These are phyloP conservation scores for Lethenteron camtschaticum DNA, from an alignment of 2,113 vertebrate genomes.

Conservation along the genomic window DNA sequence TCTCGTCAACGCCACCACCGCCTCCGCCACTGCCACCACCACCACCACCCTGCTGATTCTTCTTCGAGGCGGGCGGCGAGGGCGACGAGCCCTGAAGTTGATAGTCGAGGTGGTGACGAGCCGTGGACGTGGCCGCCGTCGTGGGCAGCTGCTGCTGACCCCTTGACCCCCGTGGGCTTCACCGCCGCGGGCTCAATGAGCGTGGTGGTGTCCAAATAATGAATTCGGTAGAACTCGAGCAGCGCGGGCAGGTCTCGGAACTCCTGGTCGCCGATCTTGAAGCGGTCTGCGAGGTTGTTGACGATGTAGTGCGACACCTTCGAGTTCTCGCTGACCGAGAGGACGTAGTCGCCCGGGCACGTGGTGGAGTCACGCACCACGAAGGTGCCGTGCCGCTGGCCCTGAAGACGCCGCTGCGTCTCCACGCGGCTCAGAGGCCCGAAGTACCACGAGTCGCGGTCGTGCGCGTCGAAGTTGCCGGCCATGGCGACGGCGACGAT, in stretches of 20 bases:
- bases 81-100: slow-evolving; percentile 4
- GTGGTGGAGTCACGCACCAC: slow-evolving; percentile 88
- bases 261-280: slow-evolving; percentile 93
- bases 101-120: not conserved
- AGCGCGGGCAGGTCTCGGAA: slow-evolving; percentile 72
- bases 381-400: slow-evolving; percentile 81
- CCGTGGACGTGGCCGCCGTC: not conserved
- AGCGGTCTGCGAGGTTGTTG: slow-evolving; percentile 74
- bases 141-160: not conserved
- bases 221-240: slow-evolving; percentile 96
- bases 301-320: slow-evolving; percentile 98
- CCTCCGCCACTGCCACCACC: slow-evolving; percentile 27
- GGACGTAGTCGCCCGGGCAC: slow-evolving; percentile 85
- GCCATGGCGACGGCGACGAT: slow-evolving; percentile 10
- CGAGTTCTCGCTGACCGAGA: slow-evolving; percentile 91
- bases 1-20: slow-evolving; percentile 39
- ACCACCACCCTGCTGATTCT: slow-evolving; percentile 16
- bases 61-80: not conserved
- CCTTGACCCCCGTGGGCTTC: not conserved
- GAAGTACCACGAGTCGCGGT: slow-evolving; percentile 82
- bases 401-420: slow-evolving; percentile 66
- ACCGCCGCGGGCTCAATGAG: slow-evolving; percentile 68
- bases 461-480: slow-evolving; percentile 67
- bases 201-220: slow-evolving; percentile 96
- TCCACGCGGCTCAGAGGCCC: slow-evolving; percentile 69